Evolutionary conservation across 2,888 invertebrate species (phyloP).

Genomic region (Ichneumoninae sp.): DNA sequence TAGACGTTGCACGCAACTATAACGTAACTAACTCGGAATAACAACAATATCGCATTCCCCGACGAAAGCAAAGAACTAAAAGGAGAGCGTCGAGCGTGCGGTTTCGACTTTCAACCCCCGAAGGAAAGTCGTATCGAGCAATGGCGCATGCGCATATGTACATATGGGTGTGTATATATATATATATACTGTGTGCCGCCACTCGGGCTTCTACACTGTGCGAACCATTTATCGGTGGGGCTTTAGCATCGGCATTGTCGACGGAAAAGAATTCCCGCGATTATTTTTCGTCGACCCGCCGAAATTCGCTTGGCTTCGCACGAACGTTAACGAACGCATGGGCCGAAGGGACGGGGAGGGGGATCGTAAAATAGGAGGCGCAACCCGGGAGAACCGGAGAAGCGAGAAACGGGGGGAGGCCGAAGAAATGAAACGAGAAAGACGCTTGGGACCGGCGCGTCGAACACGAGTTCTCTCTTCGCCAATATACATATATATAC

Average conservation of each 20-base stretch:
- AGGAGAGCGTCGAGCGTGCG: constrained; percentile 13
- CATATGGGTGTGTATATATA: background rate
- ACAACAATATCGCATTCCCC: constrained; percentile 56
- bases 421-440: constrained; percentile 46
- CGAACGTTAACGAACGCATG: background rate
- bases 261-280: constrained; percentile 17
- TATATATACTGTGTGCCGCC: background rate
- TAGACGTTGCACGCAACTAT: constrained; percentile 13
- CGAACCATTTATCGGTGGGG: background rate
- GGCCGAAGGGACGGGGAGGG: background rate
- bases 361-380: constrained; percentile 66
- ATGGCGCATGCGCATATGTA: background rate
- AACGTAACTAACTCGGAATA: constrained; percentile 8
- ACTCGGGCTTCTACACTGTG: background rate
- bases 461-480: constrained; percentile 39
- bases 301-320: constrained; percentile 7
- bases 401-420: constrained; percentile 43
- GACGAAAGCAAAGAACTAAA: constrained; percentile 39
- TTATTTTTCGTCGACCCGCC: constrained; percentile 39
- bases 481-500: background rate
- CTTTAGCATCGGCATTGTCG: background rate
- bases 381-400: constrained; percentile 49
- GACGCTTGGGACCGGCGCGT: constrained; percentile 45
- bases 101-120: constrained; percentile 51
- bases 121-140: constrained; percentile 32